A percentile compares a stretch with the other conserved stretches of the same genome.
These are phyloP conservation scores for Ciona savignyi DNA, from an alignment of 23 tunicate species.

Conservation along the genomic window DNA sequence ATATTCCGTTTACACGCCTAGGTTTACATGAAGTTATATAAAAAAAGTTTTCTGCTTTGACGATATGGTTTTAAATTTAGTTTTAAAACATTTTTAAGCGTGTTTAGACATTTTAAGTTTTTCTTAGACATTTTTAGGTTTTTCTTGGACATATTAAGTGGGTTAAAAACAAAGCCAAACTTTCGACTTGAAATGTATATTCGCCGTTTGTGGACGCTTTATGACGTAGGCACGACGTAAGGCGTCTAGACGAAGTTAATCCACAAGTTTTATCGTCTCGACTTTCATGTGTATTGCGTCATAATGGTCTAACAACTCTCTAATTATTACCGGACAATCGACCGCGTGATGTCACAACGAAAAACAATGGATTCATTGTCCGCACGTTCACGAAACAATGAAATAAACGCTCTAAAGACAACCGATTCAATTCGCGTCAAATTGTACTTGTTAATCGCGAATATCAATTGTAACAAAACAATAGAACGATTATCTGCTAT, in stretches of 20 bases:
- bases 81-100: too few relatives aligned
- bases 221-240: background rate
- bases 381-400: background rate
- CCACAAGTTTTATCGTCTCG: background rate
- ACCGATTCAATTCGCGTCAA: slow-evolving; percentile 1
- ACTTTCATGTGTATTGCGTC: background rate
- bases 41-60: too few relatives aligned
- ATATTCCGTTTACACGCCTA: too few relatives aligned
- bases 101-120: too few relatives aligned
- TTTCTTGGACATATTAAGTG: too few relatives aligned
- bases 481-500: background rate
- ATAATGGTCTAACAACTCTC: background rate
- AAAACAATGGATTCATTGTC: background rate
- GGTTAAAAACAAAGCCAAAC: too few relatives aligned
- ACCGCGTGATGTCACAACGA: background rate
- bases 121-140: too few relatives aligned
- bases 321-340: background rate
- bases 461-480: background rate
- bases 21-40: too few relatives aligned
- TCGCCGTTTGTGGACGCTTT: background rate
- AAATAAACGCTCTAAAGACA: background rate
- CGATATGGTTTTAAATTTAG: too few relatives aligned
- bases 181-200: background rate
- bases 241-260: background rate
- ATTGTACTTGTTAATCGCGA: background rate